These are phyloP conservation scores for Gerris lacustris DNA, from an alignment of 2,888 invertebrate genomes.

Conservation along the genomic window DNA sequence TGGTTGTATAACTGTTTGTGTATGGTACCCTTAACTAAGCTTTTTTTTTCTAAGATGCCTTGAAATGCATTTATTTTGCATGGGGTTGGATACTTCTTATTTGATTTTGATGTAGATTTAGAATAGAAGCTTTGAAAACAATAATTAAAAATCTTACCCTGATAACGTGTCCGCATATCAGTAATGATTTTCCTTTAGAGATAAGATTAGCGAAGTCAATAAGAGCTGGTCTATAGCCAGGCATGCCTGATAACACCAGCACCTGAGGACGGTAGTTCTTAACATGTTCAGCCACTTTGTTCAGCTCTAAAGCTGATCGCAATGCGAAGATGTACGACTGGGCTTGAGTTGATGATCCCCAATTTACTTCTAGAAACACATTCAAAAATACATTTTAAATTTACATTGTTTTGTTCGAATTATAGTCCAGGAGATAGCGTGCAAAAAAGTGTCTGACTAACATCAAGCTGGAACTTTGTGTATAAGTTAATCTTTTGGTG, in stretches of 20 bases:
- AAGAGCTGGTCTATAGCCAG: slow-evolving; percentile 72
- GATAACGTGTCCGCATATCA: slow-evolving; percentile 57
- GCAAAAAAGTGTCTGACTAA: too few relatives aligned
- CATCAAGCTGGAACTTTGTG: too few relatives aligned
- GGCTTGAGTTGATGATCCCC: slow-evolving; percentile 51
- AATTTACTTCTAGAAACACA: slow-evolving; percentile 43
- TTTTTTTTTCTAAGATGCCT: too few relatives aligned
- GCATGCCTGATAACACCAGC: slow-evolving; percentile 72
- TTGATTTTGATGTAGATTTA: too few relatives aligned
- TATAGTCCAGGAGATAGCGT: too few relatives aligned
- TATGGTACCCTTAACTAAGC: too few relatives aligned
- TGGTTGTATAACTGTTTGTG: too few relatives aligned
- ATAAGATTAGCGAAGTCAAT: slow-evolving; percentile 83
- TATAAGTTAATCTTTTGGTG: too few relatives aligned
- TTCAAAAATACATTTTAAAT: slow-evolving; percentile 42
- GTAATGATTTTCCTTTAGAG: slow-evolving; percentile 78
- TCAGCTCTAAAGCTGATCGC: slow-evolving; percentile 47
- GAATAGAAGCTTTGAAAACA: too few relatives aligned
- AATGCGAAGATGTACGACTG: slow-evolving; percentile 48
- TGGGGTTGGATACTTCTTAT: too few relatives aligned
- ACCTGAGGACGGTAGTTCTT: slow-evolving; percentile 95
- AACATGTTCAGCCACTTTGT: slow-evolving; percentile 84
- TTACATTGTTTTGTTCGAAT: too few relatives aligned
- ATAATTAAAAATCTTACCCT: slow-evolving; percentile 22
- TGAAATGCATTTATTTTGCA: too few relatives aligned